Conservation (phyloP, 37 sponge, comb jelly and placozoan species). For the Mnemiopsis leidyi region DNA sequence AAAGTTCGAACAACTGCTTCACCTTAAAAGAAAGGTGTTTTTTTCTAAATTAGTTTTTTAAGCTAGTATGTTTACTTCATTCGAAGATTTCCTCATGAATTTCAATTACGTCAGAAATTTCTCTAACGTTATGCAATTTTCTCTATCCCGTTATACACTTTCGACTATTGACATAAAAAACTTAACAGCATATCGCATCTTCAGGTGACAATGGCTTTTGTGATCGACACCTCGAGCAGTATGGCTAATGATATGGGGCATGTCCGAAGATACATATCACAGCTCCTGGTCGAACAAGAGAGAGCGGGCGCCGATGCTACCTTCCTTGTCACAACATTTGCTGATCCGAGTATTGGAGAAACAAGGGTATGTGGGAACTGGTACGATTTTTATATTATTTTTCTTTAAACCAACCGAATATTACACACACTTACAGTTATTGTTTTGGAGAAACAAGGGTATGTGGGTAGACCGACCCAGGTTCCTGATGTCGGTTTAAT, state of each 20-base stretch:
- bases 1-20: neutral
- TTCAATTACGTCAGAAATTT: no score
- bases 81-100: neutral
- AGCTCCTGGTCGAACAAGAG: neutral
- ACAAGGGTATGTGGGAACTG: neutral
- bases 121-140: no score
- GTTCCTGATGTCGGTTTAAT: no score
- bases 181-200: neutral
- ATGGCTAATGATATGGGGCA: conserved; percentile 6
- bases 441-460: no score
- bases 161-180: neutral
- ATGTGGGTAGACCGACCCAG: no score
- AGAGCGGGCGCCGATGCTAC: neutral
- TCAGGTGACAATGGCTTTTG: neutral
- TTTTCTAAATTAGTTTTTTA: neutral
- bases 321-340: neutral
- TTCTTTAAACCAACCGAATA: no score
- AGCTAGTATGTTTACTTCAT: neutral
- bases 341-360: neutral
- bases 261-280: neutral
- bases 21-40: neutral
- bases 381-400: no score
- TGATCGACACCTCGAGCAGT: neutral
- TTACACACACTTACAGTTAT: no score
- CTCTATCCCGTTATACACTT: neutral